phyloP scores from a whole-genome alignment of 2,797 vertebrate genomes.

The Sphenopsis melanotis region DNA sequence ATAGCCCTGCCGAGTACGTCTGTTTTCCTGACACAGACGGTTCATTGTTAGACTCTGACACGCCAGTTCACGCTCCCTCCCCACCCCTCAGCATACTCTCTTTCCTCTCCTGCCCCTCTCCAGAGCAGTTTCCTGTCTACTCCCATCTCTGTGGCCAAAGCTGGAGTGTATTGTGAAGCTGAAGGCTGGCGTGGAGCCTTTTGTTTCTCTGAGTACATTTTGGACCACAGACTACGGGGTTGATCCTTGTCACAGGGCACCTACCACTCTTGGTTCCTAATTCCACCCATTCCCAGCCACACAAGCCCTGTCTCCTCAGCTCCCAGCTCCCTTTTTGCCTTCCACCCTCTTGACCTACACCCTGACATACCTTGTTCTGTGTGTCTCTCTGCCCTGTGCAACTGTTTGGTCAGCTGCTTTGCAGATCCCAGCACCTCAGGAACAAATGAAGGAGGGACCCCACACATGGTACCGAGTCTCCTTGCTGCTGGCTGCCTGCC shows the following conservation, averaged over 20 bases:
- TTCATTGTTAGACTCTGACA: slow-evolving; percentile 71
- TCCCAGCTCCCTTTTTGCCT: not conserved
- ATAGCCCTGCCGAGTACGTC: slow-evolving; percentile 64
- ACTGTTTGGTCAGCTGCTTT: not conserved
- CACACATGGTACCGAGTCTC: fast-evolving
- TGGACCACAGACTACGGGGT: fast-evolving
- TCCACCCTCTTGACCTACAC: not conserved
- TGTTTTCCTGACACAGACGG: slow-evolving; percentile 73
- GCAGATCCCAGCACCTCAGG: not conserved
- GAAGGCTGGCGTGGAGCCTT: not conserved
- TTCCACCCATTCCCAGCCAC: not conserved
- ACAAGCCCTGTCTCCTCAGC: not conserved
- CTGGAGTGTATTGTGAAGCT: not conserved
- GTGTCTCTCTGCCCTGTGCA: not conserved
- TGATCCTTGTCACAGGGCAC: not conserved
- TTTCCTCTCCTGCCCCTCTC: slow-evolving; percentile 44
- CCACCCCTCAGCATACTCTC: not conserved
- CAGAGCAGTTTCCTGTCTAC: slow-evolving; percentile 38
- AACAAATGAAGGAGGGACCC: not conserved
- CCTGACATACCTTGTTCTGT: not conserved
- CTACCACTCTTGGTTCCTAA: not conserved
- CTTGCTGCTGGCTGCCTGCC: not conserved
- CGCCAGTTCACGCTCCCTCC: not conserved
- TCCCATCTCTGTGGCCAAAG: not conserved
- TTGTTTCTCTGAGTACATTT: not conserved